These are phyloP conservation scores for Bugula neritina DNA, from an alignment of 2,888 invertebrate genomes.

Conservation along the genomic window DNA sequence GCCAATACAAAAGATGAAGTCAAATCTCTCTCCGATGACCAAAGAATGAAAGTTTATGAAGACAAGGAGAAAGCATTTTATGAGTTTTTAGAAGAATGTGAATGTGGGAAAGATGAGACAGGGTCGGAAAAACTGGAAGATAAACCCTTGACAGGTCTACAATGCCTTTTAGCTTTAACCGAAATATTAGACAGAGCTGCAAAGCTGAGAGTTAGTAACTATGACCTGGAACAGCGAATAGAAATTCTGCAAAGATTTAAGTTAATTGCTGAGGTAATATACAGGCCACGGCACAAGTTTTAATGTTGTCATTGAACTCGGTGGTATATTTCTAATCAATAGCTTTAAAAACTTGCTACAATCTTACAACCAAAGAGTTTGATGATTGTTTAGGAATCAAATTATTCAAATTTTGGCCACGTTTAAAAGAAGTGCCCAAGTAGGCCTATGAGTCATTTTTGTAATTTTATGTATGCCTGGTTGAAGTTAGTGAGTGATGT, in stretches of 20 bases:
- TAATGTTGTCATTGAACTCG: neutral
- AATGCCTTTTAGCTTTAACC: constrained; percentile 11
- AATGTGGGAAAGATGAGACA: neutral
- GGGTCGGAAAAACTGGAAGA: neutral
- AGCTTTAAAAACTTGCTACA: no score
- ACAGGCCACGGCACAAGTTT: neutral
- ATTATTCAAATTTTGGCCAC: no score
- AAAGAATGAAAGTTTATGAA: neutral
- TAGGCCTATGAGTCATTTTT: no score
- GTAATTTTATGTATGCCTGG: no score
- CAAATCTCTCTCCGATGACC: neutral
- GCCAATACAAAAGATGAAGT: neutral
- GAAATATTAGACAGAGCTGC: constrained; percentile 21
- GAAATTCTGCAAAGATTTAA: constrained; percentile 4
- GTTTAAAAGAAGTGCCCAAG: no score
- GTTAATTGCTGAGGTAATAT: neutral
- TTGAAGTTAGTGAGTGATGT: no score
- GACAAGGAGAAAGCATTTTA: neutral
- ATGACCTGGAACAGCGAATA: constrained; percentile 17
- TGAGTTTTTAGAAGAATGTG: neutral
- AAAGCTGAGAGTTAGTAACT: neutral
- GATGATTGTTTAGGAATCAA: no score
- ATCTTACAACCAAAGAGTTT: no score
- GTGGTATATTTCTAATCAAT: neutral
- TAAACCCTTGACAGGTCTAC: neutral